These are phyloP conservation scores for Ormyrus thymus DNA, from an alignment of 2,888 invertebrate genomes.

Conservation along the genomic window DNA sequence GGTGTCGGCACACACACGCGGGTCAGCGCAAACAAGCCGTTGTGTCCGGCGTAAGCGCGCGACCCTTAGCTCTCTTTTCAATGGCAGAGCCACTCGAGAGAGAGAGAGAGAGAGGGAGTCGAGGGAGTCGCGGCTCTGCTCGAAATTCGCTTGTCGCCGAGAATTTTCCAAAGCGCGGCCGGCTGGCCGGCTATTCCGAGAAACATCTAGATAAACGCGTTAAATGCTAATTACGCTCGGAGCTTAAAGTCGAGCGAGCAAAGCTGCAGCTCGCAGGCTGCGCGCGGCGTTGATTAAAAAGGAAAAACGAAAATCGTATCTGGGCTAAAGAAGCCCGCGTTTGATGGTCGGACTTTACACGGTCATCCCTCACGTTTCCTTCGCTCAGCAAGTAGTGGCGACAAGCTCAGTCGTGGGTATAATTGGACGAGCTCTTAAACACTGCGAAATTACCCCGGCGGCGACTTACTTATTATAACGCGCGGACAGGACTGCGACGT, in stretches of 20 bases:
- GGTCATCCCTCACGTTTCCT: constrained; percentile 63
- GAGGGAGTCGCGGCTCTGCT: not conserved
- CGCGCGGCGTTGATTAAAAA: constrained; percentile 40
- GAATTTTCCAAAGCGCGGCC: constrained; percentile 41
- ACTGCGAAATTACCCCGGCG: constrained; percentile 69
- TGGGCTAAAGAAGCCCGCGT: constrained; percentile 52
- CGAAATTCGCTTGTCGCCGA: constrained; percentile 32
- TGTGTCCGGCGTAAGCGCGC: not conserved
- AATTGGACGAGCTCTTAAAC: constrained; percentile 72
- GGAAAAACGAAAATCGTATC: constrained; percentile 26
- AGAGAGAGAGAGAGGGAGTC: not conserved
- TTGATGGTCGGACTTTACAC: constrained; percentile 63
- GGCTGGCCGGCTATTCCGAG: not conserved
- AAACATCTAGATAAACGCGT: constrained; percentile 30
- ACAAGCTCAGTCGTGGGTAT: constrained; percentile 68
- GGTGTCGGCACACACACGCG: constrained; percentile 7
- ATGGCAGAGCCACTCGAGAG: constrained; percentile 17
- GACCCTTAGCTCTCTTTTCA: constrained; percentile 36
- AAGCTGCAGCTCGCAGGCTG: not conserved
- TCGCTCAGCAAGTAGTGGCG: constrained; percentile 57
- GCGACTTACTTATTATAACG: constrained; percentile 70
- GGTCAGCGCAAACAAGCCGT: constrained; percentile 43
- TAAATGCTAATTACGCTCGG: constrained; percentile 44
- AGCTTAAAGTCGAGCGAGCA: constrained; percentile 12
- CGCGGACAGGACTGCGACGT: constrained; percentile 56